Base-by-base conservation (phyloP, 2,797 vertebrate species). In the Orestias chungarensis region DNA sequence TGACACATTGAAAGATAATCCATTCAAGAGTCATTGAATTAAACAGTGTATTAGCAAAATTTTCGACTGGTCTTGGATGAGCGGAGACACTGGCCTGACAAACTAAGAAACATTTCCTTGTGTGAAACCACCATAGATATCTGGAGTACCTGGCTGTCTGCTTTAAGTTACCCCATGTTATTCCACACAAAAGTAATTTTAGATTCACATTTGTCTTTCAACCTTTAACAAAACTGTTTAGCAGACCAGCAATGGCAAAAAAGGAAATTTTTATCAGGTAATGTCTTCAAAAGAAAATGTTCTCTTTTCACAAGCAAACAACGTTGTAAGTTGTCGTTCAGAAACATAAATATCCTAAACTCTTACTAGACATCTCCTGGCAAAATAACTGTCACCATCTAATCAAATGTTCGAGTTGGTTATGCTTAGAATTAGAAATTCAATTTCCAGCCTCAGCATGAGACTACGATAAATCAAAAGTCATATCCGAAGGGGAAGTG, bases 401-500 rank as follows among this genome's bases (percentile, higher is more conserved):
- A 87, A 87, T 87, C 67, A 79, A 59, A 85, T 79, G 65, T 66
- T 14, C 29, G 77, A 74, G 55, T 80, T 72, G 68, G 64, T 33
- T 69, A 67, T 72, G 76, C 80, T 75, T 75, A 76, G 65, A 62
- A 62, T 83, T 87, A 68, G n/a, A n/a, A n/a, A n/a, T 81, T 81
- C 82, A 81, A 75, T 79, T 71, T 68, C 59, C 52, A 66, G 73
- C 74, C 76, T 75, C 57, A 61, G 25, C 67, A 69, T 75, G 67
- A 54, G 47, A 43, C 44, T 66, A 70, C 40, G 65, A 69, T 33
- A 82, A 86, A 92, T 90, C 81, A 76, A 89, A 87, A 78, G 69
- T 86, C 81, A 83, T 88, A 76, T 74, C 73, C 73, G 84, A 86
- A 89, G 90, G 89, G 82, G 84, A 90, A 74, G 46, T 71, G 82